These are phyloP conservation scores for Microctenopoma lineatum DNA, from an alignment of 2,797 vertebrate genomes.

Conservation along the genomic window DNA sequence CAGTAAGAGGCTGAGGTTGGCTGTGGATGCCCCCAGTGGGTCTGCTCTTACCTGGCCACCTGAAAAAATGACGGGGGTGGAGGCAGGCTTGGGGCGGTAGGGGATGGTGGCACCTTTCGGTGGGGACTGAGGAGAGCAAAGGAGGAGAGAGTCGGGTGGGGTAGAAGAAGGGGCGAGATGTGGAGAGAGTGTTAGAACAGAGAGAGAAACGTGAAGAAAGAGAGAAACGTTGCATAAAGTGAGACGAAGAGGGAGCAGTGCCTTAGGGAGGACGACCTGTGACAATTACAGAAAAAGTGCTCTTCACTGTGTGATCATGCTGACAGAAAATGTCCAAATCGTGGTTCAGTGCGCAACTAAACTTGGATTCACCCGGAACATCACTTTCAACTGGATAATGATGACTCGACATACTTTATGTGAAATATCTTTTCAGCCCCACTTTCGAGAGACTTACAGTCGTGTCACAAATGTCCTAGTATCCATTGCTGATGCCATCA, in stretches of 20 bases:
- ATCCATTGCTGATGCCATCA: conserved; percentile 71
- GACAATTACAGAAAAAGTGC: conserved; percentile 72
- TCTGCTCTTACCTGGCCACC: conserved; percentile 99
- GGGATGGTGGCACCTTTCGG: conserved; percentile 99
- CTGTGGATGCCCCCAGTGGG: conserved; percentile 96
- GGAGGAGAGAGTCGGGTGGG: conserved; percentile 62
- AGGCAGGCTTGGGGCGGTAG: conserved; percentile 99
- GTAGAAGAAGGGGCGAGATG: conserved; percentile 81
- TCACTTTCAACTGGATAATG: conserved; percentile 79
- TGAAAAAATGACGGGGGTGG: conserved; percentile 99
- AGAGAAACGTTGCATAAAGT: conserved; percentile 70
- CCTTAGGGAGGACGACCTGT: conserved; percentile 73
- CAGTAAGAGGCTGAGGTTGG: conserved; percentile 99
- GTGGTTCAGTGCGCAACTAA: conserved; percentile 64
- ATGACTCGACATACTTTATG: conserved; percentile 56
- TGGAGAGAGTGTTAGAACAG: conserved; percentile 82
- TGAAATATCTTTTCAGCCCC: conserved; percentile 7
- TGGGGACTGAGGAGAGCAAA: conserved; percentile 91
- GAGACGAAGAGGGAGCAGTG: conserved; percentile 74
- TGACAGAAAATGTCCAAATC: conserved; percentile 60
- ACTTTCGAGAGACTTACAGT: conserved; percentile 71
- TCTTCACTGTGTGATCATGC: conserved; percentile 77
- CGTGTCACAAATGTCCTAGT: conserved; percentile 71
- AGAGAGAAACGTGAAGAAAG: conserved; percentile 51
- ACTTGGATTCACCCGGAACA: conserved; percentile 71